A percentile compares a stretch with the other conserved stretches of the same genome.
These are phyloP conservation scores for Pantherophis guttatus DNA, from an alignment of 2,113 vertebrate genomes.

Conservation along the genomic window DNA sequence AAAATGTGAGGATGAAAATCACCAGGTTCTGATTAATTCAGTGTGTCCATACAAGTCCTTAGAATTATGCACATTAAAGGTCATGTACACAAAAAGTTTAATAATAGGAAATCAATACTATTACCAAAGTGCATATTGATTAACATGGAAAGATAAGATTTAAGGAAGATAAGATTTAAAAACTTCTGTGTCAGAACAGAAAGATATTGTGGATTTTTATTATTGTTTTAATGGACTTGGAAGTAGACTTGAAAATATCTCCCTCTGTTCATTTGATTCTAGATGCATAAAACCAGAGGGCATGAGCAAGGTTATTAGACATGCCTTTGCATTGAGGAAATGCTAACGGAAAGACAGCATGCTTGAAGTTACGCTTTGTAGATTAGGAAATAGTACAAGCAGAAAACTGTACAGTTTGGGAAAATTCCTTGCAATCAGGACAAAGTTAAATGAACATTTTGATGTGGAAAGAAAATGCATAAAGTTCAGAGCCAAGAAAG, in stretches of 20 bases:
- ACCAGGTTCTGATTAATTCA: constrained; percentile 49
- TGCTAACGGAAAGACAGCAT: constrained; percentile 68
- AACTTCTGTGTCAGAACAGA: constrained; percentile 53
- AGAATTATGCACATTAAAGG: constrained; percentile 28
- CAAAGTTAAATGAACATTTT: constrained; percentile 75
- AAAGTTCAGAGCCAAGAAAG: constrained; percentile 65
- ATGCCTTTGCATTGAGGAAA: constrained; percentile 64
- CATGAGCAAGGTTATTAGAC: constrained; percentile 69
- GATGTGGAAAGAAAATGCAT: constrained; percentile 76
- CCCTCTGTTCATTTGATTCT: constrained; percentile 62
- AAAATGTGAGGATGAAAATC: constrained; percentile 39
- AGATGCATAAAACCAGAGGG: constrained; percentile 60
- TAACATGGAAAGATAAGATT: constrained; percentile 37
- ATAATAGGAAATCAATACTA: constrained; percentile 18
- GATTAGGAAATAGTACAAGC: constrained; percentile 72
- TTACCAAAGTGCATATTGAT: constrained; percentile 1
- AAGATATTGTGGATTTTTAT: constrained; percentile 33
- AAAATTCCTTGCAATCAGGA: constrained; percentile 79
- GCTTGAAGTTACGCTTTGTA: constrained; percentile 78
- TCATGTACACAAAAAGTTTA: constrained; percentile 9
- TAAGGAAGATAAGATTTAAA: constrained; percentile 41
- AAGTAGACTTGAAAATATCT: constrained; percentile 53
- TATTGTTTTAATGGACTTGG: constrained; percentile 58
- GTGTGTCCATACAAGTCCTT: constrained; percentile 34
- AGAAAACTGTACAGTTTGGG: constrained; percentile 73